Evolutionary conservation across 2,797 vertebrate species (phyloP).

Genomic region (Sebastes glaucus): DNA sequence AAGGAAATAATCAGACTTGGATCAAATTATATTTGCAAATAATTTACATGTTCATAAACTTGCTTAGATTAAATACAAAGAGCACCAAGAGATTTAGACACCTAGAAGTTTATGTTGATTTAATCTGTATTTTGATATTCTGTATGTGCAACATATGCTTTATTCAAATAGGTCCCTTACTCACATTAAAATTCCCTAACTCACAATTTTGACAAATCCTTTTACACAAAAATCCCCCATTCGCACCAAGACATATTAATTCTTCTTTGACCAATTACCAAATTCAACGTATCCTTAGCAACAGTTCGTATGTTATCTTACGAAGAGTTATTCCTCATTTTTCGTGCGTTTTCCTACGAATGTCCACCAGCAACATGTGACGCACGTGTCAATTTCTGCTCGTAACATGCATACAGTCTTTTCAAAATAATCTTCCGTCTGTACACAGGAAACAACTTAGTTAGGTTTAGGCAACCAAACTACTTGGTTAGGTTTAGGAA

Average conservation of each 20-base stretch:
- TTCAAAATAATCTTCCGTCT: too few relatives aligned
- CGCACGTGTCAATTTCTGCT: too few relatives aligned
- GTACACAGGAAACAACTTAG: too few relatives aligned
- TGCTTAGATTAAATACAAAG: not conserved
- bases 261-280: not conserved
- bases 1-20: slow-evolving; percentile 20
- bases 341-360: too few relatives aligned
- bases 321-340: too few relatives aligned
- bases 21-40: slow-evolving; percentile 37
- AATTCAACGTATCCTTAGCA: not conserved
- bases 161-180: not conserved
- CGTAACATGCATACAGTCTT: too few relatives aligned
- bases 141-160: not conserved
- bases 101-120: not conserved
- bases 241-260: not conserved
- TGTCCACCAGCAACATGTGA: too few relatives aligned
- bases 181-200: not conserved
- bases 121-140: not conserved
- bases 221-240: not conserved
- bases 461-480: too few relatives aligned
- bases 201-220: not conserved
- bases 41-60: slow-evolving; percentile 9
- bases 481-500: too few relatives aligned
- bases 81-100: not conserved
- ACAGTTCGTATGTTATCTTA: too few relatives aligned